Conservation (phyloP, 2,888 invertebrate genomes). For the Conops quadrifasciatus region DNA sequence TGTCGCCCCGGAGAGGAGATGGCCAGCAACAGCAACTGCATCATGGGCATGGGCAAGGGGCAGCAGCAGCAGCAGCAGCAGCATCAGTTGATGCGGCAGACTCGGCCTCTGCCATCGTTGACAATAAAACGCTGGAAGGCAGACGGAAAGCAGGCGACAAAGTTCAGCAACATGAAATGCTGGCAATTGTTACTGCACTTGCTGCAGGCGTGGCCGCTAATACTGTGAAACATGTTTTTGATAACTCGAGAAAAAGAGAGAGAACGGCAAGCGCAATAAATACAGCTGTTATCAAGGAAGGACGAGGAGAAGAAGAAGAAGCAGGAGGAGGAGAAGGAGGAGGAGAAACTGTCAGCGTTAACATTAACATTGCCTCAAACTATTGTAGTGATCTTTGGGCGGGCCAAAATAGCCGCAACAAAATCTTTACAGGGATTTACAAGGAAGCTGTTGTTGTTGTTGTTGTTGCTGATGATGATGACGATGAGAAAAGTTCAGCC, state of each 20-base stretch:
- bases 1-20: neutral
- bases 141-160: neutral
- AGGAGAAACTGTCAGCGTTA: slow-evolving; percentile 45
- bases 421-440: slow-evolving; percentile 46
- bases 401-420: slow-evolving; percentile 3
- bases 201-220: neutral
- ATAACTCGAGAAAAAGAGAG: neutral
- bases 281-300: too few relatives aligned
- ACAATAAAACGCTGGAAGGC: neutral
- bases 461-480: slow-evolving; percentile 31
- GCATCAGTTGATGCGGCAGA: slow-evolving; percentile 28
- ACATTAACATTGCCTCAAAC: slow-evolving; percentile 30
- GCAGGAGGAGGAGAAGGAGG: neutral
- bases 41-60: neutral
- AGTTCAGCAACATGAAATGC: neutral
- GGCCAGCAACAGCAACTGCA: neutral
- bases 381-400: slow-evolving; percentile 29
- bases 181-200: neutral
- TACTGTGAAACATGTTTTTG: neutral
- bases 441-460: slow-evolving; percentile 31
- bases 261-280: neutral
- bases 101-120: neutral
- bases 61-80: slow-evolving; percentile 20
- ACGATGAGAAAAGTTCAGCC: slow-evolving; percentile 2
- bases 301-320: too few relatives aligned